Conservation (phyloP, 2,797 vertebrate genomes). For the Sebastes hubbsi region DNA sequence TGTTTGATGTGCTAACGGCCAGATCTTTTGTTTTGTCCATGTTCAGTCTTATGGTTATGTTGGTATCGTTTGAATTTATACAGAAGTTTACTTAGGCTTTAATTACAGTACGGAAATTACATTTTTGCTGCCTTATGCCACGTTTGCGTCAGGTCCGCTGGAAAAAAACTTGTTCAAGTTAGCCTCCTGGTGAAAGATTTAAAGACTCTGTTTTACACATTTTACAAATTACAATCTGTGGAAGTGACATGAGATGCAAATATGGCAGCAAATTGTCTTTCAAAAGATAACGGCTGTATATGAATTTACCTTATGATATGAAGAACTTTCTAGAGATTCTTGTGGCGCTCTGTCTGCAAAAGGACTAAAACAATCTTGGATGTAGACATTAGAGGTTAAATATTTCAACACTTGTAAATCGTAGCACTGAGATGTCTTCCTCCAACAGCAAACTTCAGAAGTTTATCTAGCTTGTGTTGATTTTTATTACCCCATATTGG, state of each 20-base stretch:
- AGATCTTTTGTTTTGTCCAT: neutral
- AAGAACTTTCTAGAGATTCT: neutral
- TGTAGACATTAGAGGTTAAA: neutral
- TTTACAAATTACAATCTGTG: neutral
- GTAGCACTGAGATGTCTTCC: neutral
- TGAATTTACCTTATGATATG: neutral
- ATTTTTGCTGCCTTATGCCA: too few relatives aligned
- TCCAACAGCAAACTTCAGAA: neutral
- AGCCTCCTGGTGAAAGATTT: neutral
- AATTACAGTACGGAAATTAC: too few relatives aligned
- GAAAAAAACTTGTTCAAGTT: neutral
- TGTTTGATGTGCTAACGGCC: neutral
- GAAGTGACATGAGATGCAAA: rapidly evolving
- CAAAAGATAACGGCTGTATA: neutral
- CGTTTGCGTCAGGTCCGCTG: too few relatives aligned
- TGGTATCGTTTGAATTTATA: too few relatives aligned
- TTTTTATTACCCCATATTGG: too few relatives aligned
- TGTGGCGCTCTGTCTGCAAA: neutral
- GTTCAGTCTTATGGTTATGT: neutral
- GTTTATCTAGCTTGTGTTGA: neutral
- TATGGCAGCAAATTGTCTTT: neutral
- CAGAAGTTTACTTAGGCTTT: too few relatives aligned
- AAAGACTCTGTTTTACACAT: neutral
- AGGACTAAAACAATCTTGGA: neutral
- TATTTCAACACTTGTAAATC: neutral